Evolutionary conservation across 1,140 invertebrate species (phyloP), one percentile per base, ranked within the genome.

Genomic region (Brachionus paranguensis): DNA sequence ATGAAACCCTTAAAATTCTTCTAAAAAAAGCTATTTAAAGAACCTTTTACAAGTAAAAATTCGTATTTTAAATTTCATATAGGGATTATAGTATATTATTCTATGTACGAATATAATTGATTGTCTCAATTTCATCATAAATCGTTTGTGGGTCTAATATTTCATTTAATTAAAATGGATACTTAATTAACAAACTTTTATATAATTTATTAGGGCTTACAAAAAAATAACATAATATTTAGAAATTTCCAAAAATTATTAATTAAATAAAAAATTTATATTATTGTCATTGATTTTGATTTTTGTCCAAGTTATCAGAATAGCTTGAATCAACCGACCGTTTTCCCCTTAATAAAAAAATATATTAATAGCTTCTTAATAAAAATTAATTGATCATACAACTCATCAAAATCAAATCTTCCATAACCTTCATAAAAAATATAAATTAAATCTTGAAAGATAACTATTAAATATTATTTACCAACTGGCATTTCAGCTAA

Each of bases 401-500:
- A 68, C 17, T 68, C 65, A 33, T 68, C 65, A 41, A 68, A 68
- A 68, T 68, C 33, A 17, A 68, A 68, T 33, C 65, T 68, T 33
- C 65, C 65, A 68, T 68, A 68, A 33, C 65, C 65, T 68, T 3
- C 5, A 17, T 29, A 14, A 29, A 27, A 68, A 37, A 17, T 68
- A 14, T 24, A 55, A 24, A 68, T 68, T 33, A 4, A 29, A 68
- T 33, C 33, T 7, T 37, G 33, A 37, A 37, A 37, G 4, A 37
- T 7, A 37, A 37, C 2, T 37, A 29, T 3, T 33, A 27, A 37
- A 33, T 68, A 7, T 33, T 8, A n/a, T 10, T 68, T 68, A 68
- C 65, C 65, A 68, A 68, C 65, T 14, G 65, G 65, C 65, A 68
- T 68, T 68, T 68, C 65, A 33, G 65, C 65, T 33, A 33, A 41